Percentiles rank a stretch among this genome's conserved stretches.
phyloP scores from a whole-genome alignment of 2,113 vertebrate genomes.

The Pampusana beccarii region DNA sequence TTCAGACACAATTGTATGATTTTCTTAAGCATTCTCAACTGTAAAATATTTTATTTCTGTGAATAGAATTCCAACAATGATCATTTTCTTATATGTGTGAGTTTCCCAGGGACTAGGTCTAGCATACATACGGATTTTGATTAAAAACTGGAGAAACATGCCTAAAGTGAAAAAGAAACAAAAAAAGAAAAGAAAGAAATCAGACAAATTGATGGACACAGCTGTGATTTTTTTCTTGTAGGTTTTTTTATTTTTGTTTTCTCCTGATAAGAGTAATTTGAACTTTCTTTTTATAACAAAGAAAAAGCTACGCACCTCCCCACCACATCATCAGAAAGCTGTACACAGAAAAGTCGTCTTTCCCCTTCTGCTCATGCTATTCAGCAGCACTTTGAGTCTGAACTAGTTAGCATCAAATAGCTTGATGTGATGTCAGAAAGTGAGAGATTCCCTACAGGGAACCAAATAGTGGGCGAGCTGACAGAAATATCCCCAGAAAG shows the following conservation, averaged over 20 bases:
- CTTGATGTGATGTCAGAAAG: not conserved
- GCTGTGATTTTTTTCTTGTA: too few species aligned
- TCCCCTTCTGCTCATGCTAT: not conserved
- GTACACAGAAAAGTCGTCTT: not conserved
- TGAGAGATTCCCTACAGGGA: not conserved
- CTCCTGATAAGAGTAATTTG: fast-evolving
- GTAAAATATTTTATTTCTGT: not conserved
- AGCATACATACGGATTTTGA: not conserved
- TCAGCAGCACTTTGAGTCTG: not conserved
- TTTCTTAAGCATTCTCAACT: not conserved
- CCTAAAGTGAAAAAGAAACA: not conserved
- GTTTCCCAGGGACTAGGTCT: not conserved
- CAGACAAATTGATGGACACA: not conserved
- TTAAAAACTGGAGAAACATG: not conserved
- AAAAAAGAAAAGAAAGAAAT: not conserved
- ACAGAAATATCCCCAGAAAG: not conserved
- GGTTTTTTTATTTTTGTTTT: too few species aligned
- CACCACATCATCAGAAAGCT: not conserved
- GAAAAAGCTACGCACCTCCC: not conserved
- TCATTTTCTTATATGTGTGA: not conserved
- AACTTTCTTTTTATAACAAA: not conserved
- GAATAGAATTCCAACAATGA: not conserved
- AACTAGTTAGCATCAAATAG: not conserved
- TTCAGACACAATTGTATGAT: not conserved
- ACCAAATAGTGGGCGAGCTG: conserved; percentile 15